Conservation (phyloP, 2,797 vertebrate species). For the Morelia viridis region DNA sequence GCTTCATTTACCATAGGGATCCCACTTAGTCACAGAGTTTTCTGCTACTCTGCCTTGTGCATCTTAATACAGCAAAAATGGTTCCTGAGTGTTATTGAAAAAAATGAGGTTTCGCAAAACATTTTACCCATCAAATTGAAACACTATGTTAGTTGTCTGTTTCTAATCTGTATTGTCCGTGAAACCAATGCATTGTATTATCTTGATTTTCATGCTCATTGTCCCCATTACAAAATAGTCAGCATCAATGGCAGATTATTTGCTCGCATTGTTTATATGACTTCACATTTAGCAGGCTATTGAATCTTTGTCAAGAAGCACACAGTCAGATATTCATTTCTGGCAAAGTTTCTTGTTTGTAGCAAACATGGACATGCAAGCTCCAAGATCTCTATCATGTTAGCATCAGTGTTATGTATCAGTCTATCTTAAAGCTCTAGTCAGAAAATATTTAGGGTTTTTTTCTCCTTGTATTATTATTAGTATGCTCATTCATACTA, state of each 20-base stretch:
- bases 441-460: background rate
- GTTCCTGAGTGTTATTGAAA: conserved; percentile 56
- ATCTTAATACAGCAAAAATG: conserved; percentile 57
- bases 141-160: conserved; percentile 61
- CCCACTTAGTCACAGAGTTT: conserved; percentile 46
- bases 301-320: conserved; percentile 36
- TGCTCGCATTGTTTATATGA: conserved; percentile 63
- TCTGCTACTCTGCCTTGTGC: conserved; percentile 17
- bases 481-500: background rate
- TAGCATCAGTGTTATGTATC: conserved; percentile 24
- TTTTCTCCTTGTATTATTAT: background rate
- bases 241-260: conserved; percentile 58
- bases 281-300: conserved; percentile 55
- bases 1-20: conserved; percentile 36
- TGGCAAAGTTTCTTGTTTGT: conserved; percentile 43
- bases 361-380: conserved; percentile 1
- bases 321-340: conserved; percentile 13
- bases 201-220: conserved; percentile 65
- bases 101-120: conserved; percentile 54
- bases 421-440: conserved; percentile 8
- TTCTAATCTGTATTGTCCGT: conserved; percentile 67
- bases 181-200: conserved; percentile 62
- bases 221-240: conserved; percentile 61
- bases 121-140: conserved; percentile 68
- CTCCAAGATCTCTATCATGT: conserved; percentile 34